Conservation (phyloP, 2,888 invertebrate genomes). For the Eulithis prunata region DNA sequence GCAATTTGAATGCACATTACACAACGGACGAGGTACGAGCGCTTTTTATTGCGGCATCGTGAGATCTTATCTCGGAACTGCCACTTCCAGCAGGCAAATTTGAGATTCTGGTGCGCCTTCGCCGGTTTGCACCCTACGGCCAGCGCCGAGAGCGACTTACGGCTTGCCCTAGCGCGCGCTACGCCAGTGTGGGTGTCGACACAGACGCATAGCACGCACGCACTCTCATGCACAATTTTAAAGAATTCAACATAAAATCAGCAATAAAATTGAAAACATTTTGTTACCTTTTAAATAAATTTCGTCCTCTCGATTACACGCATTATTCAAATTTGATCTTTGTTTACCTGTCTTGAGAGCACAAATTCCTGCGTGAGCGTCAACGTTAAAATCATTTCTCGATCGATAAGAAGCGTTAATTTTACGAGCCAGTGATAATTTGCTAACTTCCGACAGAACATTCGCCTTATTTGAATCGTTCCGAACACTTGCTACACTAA, state of each 20-base stretch:
- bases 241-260: constrained; percentile 84
- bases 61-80: constrained; percentile 83
- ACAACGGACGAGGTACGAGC: constrained; percentile 83
- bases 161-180: constrained; percentile 47
- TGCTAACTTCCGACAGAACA: constrained; percentile 82
- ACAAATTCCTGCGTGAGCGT: constrained; percentile 58
- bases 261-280: constrained; percentile 84
- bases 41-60: constrained; percentile 84
- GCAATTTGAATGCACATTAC: constrained; percentile 85
- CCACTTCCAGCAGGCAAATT: constrained; percentile 84
- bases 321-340: constrained; percentile 66
- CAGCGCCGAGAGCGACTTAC: constrained; percentile 58
- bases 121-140: constrained; percentile 66
- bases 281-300: constrained; percentile 84
- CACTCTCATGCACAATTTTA: constrained; percentile 73
- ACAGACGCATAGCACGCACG: constrained; percentile 65
- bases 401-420: constrained; percentile 84
- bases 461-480: constrained; percentile 80
- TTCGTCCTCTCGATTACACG: constrained; percentile 58
- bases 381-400: constrained; percentile 75
- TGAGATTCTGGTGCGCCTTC: constrained; percentile 68
- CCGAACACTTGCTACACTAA: constrained; percentile 76
- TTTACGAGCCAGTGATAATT: constrained; percentile 84
- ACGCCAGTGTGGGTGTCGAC: constrained; percentile 65
- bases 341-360: constrained; percentile 58